phyloP scores from a whole-genome alignment of 2,113 vertebrate genomes.

The Pedionomus torquatus region DNA sequence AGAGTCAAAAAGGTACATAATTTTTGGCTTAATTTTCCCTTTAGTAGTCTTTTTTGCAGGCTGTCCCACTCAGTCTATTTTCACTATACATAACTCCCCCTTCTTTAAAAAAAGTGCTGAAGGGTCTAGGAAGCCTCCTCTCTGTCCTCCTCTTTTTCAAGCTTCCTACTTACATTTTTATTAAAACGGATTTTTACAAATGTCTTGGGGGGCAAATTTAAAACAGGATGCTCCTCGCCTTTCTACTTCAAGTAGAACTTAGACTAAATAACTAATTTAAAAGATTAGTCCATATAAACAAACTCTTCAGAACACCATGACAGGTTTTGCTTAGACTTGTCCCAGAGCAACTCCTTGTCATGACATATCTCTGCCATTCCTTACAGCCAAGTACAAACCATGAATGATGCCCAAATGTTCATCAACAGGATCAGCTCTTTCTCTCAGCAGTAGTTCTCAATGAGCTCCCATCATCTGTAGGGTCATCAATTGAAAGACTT shows the following conservation, averaged over 20 bases:
- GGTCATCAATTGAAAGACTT: not conserved
- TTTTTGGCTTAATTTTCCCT: not conserved
- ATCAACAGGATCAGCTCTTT: not conserved
- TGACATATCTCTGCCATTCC: not conserved
- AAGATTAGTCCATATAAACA: not conserved
- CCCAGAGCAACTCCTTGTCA: not conserved
- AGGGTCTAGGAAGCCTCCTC: not conserved
- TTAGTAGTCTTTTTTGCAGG: not conserved
- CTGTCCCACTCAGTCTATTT: not conserved
- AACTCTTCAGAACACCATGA: not conserved
- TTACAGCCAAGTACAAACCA: not conserved
- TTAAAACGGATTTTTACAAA: not conserved
- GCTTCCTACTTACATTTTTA: not conserved
- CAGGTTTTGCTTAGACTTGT: not conserved
- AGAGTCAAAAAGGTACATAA: not conserved
- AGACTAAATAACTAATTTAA: not conserved
- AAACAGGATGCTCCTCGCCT: not conserved
- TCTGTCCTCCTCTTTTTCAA: not conserved
- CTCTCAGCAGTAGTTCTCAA: not conserved
- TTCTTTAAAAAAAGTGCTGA: not conserved
- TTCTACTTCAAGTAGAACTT: not conserved
- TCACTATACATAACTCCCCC: not conserved
- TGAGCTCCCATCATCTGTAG: not conserved
- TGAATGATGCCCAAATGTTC: not conserved
- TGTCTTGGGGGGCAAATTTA: not conserved